phyloP scores from a whole-genome alignment of 2,113 vertebrate genomes.

The Pachypanchax playfairii region DNA sequence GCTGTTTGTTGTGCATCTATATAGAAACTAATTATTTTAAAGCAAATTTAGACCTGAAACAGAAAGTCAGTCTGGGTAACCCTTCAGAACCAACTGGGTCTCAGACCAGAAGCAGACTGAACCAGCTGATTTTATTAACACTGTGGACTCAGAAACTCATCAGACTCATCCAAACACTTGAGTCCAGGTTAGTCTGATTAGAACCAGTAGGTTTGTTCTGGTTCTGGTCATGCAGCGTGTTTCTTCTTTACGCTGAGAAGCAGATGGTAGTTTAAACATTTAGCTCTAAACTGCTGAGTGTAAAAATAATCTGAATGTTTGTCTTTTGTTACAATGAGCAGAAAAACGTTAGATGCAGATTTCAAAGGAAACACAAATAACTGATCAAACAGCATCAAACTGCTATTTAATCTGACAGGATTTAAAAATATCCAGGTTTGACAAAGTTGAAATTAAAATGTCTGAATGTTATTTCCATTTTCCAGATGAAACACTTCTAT shows the following conservation, averaged over 20 bases:
- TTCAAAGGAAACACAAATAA: constrained; percentile 9
- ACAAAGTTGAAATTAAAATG: background rate
- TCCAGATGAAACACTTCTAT: too few species aligned
- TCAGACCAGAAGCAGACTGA: background rate
- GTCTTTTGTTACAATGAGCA: constrained; percentile 16
- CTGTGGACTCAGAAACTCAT: constrained; percentile 31
- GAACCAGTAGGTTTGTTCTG: constrained; percentile 9
- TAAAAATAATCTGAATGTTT: background rate
- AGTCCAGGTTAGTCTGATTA: constrained; percentile 15
- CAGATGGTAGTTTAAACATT: background rate
- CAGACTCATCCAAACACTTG: constrained; percentile 40
- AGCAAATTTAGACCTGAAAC: too few species aligned
- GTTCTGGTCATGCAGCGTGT: constrained; percentile 13
- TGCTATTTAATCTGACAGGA: constrained; percentile 5
- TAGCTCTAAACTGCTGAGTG: background rate
- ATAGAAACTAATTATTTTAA: too few species aligned
- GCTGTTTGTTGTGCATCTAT: background rate
- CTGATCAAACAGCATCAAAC: background rate
- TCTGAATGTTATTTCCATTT: too few species aligned
- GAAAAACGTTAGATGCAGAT: background rate
- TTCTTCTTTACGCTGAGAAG: too few species aligned
- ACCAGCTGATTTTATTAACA: constrained; percentile 29
- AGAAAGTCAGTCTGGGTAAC: too few species aligned
- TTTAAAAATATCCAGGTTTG: constrained; percentile 1
- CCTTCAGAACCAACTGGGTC: too few species aligned